Conservation (phyloP, 2,113 vertebrate genomes). For the Neopipo cinnamomea region DNA sequence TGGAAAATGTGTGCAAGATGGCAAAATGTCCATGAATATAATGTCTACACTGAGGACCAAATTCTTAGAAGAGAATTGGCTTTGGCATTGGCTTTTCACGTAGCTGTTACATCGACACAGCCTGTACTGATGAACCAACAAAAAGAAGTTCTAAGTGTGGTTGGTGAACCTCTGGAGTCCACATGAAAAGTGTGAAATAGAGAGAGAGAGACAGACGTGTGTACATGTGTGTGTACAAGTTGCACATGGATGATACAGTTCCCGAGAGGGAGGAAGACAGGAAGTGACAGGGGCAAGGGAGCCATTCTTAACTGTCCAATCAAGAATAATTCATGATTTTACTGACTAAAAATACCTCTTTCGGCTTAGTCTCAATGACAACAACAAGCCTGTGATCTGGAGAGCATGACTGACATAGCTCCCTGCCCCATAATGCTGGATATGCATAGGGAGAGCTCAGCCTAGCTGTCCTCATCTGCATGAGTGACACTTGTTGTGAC, state of each 20-base stretch:
- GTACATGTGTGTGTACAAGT: rapidly evolving
- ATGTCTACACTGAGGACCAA: neutral
- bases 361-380: neutral
- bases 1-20: neutral
- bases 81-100: neutral
- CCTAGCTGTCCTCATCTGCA: neutral
- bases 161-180: neutral
- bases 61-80: neutral
- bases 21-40: neutral
- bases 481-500: neutral
- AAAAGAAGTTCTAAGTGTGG: neutral
- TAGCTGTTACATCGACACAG: neutral
- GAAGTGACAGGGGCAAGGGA: neutral
- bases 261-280: neutral
- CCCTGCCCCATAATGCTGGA: neutral
- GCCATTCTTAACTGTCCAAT: neutral
- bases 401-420: neutral
- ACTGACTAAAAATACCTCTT: neutral
- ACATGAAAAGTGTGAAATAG: too few species aligned
- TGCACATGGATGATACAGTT: neutral
- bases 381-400: neutral
- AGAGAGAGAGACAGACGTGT: neutral
- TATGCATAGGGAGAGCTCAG: neutral
- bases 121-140: neutral
- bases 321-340: neutral